phyloP scores from a whole-genome alignment of 64 coral and sea anemone species.

The Platygyra sinensis region DNA sequence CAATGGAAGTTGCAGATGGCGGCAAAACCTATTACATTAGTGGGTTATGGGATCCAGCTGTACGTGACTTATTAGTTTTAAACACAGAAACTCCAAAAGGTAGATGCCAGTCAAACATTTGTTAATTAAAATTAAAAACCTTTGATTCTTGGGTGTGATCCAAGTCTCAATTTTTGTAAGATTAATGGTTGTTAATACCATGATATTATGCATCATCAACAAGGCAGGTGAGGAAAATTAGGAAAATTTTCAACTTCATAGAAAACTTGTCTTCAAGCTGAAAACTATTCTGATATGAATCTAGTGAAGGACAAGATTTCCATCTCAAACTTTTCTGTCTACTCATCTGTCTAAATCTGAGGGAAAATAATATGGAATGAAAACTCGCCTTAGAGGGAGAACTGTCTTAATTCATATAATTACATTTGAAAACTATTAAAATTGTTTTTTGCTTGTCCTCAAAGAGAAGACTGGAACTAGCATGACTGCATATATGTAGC shows the following conservation, averaged over 20 bases:
- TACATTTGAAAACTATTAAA: neutral
- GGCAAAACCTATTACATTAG: constrained; percentile 73
- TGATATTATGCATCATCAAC: too few relatives aligned
- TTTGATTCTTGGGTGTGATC: neutral
- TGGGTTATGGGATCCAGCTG: constrained; percentile 80
- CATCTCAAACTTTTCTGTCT: neutral
- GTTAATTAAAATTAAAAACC: neutral
- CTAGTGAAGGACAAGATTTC: neutral
- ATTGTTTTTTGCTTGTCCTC: neutral
- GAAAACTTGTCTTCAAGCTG: neutral
- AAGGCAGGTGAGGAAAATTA: too few relatives aligned
- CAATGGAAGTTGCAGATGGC: constrained; percentile 76
- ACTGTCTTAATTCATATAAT: neutral
- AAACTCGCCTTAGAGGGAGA: neutral
- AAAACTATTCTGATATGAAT: neutral
- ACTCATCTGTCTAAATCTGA: neutral
- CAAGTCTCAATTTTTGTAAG: neutral
- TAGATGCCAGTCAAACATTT: constrained; percentile 7
- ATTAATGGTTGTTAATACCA: too few relatives aligned
- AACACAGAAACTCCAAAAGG: constrained; percentile 98
- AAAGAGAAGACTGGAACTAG: neutral
- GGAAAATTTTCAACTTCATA: too few relatives aligned
- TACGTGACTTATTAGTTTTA: constrained; percentile 86
- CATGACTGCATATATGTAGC: too few relatives aligned
- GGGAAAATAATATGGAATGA: neutral